Percentiles rank a stretch among this genome's conserved stretches.
phyloP scores from a whole-genome alignment of 2,113 vertebrate species.

The Hippopotamus amphibius region DNA sequence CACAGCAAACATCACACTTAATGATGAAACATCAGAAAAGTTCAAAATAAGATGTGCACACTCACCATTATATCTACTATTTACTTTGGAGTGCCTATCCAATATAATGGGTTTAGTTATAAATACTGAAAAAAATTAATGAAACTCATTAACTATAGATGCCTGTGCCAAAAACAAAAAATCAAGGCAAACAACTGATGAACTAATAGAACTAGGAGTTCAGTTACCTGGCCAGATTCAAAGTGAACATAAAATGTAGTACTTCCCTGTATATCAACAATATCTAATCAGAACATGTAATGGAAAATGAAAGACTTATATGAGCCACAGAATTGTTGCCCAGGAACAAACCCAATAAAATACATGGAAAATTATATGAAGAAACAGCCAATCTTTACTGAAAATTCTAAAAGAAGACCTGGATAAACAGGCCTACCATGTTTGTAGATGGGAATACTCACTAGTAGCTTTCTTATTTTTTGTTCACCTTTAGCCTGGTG shows the following conservation, averaged over 20 bases:
- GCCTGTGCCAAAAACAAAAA: neutral
- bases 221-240: constrained; percentile 1
- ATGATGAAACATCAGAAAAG: neutral
- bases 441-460: neutral
- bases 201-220: neutral
- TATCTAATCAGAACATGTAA: neutral
- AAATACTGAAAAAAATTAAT: neutral
- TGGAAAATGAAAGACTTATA: constrained; percentile 12
- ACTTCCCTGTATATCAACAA: neutral
- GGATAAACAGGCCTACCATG: neutral
- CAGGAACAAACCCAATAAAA: neutral
- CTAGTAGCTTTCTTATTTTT: neutral
- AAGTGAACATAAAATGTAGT: neutral
- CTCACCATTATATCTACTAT: neutral
- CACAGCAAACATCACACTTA: neutral
- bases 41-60: neutral
- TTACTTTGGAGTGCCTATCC: neutral
- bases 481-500: neutral
- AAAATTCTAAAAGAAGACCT: neutral
- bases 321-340: neutral
- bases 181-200: neutral
- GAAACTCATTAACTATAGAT: neutral
- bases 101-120: neutral
- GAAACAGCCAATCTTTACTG: neutral
- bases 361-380: neutral